phyloP scores from a whole-genome alignment of 2,113 vertebrate genomes.

The Otocyon megalotis region DNA sequence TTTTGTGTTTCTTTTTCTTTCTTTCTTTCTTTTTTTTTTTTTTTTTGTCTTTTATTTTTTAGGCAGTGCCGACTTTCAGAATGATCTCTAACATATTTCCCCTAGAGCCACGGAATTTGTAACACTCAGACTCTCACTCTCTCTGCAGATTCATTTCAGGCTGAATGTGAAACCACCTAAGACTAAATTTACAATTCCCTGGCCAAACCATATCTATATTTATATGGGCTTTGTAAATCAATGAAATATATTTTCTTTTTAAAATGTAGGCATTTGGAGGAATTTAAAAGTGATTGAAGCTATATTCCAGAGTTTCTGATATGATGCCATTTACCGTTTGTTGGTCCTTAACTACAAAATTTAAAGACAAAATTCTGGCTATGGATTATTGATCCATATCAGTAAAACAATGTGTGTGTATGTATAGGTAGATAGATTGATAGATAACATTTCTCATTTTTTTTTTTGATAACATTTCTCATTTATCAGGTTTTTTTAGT shows the following conservation, averaged over 20 bases:
- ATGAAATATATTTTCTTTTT: constrained; percentile 68
- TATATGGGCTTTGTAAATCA: constrained; percentile 66
- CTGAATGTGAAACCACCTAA: neutral
- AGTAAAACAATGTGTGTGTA: constrained; percentile 38
- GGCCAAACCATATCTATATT: constrained; percentile 51
- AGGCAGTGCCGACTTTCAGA: constrained; percentile 68
- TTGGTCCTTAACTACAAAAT: constrained; percentile 19
- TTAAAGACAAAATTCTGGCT: constrained; percentile 60
- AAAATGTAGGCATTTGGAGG: constrained; percentile 38
- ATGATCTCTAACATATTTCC: constrained; percentile 72
- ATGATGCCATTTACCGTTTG: neutral
- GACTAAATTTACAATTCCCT: constrained; percentile 53
- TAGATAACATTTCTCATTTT: neutral
- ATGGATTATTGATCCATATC: constrained; percentile 68
- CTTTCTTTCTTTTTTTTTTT: neutral
- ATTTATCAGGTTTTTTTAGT: neutral
- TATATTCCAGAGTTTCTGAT: neutral
- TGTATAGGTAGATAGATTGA: no score
- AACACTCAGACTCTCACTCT: constrained; percentile 43
- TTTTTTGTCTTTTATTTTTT: constrained; percentile 12
- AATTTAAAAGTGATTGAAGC: constrained; percentile 17
- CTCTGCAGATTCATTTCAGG: constrained; percentile 66
- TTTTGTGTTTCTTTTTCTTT: neutral
- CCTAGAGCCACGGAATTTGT: constrained; percentile 55
- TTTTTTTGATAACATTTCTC: no score